Evolutionary conservation across 2,797 vertebrate genomes (phyloP).

Genomic region (Gallirallus australis): DNA sequence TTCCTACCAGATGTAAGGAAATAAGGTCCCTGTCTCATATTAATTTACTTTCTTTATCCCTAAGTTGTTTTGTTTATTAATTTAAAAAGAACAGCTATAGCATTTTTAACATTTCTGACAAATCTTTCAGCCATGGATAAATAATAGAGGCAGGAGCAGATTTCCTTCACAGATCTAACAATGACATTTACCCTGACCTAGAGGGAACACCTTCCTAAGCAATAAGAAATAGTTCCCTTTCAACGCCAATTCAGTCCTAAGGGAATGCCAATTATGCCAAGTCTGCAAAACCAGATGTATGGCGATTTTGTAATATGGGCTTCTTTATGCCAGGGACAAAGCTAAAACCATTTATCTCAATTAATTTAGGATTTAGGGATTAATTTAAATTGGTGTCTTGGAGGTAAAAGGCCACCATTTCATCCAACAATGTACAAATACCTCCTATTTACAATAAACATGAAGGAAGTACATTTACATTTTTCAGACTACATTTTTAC

Average conservation of each 20-base stretch:
- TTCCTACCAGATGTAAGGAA: neutral
- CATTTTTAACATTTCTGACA: neutral
- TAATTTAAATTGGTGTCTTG: constrained; percentile 74
- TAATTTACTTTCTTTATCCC: neutral
- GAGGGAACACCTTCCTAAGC: constrained; percentile 24
- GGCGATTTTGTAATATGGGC: constrained; percentile 56
- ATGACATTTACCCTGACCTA: constrained; percentile 21
- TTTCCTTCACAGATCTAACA: neutral
- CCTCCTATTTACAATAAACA: constrained; percentile 21
- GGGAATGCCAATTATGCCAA: constrained; percentile 75
- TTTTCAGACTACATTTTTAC: neutral
- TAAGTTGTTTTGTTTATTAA: no score
- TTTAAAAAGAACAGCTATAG: neutral
- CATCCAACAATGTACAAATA: constrained; percentile 19
- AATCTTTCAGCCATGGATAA: neutral
- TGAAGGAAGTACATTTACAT: no score
- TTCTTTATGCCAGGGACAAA: constrained; percentile 74
- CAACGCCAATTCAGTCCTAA: constrained; percentile 59
- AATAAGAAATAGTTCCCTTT: constrained; percentile 48
- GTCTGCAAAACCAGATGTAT: constrained; percentile 69
- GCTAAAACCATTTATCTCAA: constrained; percentile 76
- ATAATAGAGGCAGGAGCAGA: neutral
- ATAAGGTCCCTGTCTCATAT: neutral
- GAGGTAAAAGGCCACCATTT: constrained; percentile 72
- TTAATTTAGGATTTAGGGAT: constrained; percentile 71